Percentiles rank a stretch among this genome's conserved stretches.
These are phyloP conservation scores for Cryptocephalus primarius DNA, from an alignment of 2,888 invertebrate species.

Conservation along the genomic window DNA sequence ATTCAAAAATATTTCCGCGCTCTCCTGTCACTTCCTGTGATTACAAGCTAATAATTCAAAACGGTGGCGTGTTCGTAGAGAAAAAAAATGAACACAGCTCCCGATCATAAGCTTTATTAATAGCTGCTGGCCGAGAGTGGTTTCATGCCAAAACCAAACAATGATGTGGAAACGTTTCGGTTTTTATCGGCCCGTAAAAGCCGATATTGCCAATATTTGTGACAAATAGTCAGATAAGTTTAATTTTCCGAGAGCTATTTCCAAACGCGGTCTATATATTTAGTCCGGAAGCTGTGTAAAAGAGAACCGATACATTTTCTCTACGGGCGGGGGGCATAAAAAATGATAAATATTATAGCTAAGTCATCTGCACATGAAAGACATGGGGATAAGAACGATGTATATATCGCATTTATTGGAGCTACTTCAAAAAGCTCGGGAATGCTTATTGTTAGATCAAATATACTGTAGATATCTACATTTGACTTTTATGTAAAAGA, in stretches of 20 bases:
- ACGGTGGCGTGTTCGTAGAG: neutral
- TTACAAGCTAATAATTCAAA: neutral
- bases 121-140: conserved; percentile 5
- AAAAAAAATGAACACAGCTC: conserved; percentile 3
- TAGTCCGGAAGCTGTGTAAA: too few relatives aligned
- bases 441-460: too few relatives aligned
- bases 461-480: too few relatives aligned
- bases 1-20: neutral
- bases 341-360: too few relatives aligned
- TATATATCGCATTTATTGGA: too few relatives aligned
- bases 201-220: conserved; percentile 11
- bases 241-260: neutral
- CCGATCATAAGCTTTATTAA: conserved; percentile 12
- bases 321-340: too few relatives aligned
- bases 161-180: conserved; percentile 10
- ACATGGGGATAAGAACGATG: too few relatives aligned
- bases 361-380: too few relatives aligned
- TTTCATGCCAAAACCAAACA: conserved; percentile 11
- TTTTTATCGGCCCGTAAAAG: conserved; percentile 11
- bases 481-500: too few relatives aligned
- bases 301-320: too few relatives aligned
- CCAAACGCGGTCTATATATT: too few relatives aligned
- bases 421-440: too few relatives aligned
- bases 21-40: neutral
- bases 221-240: conserved; percentile 12